Evolutionary conservation across 2,888 invertebrate species (phyloP), one percentile per base, ranked within the genome.

Genomic region (Tetragnatha montana): DNA sequence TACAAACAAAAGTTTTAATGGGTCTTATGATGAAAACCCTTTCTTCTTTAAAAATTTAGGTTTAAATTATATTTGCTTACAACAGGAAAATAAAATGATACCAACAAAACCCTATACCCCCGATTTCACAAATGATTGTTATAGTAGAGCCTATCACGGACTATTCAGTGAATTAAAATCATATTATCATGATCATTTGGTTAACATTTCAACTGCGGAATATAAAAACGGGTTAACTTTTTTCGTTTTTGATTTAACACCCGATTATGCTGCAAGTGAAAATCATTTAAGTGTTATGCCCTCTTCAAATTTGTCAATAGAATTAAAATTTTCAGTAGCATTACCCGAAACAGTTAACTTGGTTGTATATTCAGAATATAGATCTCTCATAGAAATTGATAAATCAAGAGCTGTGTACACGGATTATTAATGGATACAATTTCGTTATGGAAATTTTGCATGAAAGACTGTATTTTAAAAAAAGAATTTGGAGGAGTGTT

Each of bases 1-100:
- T 3, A 78, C 86, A 0, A 89, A 89, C 14, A 73, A 68, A 2
- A 73, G 81, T 0, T 89, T 73, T 51, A 89, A 86, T 35, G 89
- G 89, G 14, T 60, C 7, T 10, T 4, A 17, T 0, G n/a, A 6
- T 4, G 80, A 75, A 75, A 89, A 89, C 47, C 82, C 86, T 0
- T 86, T 89, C 50, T 70, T 82, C 6, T 89, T 89, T 70, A 3
- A 51, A 8, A 35, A 89, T 60, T 76, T 81, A 35, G 17, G 73
- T 6, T 21, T 87, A 22, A 82, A 12, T 22, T 89, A 89, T 35
- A 6, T 89, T 0, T 50, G 49, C 10, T 1, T 78, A 22, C 22
- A 74, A 10, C 81, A 86, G 19, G 78, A 60, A 7, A 6, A 22
- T 6, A 69, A 49, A 35, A 89, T 86, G 81, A 71, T 71, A 22